These are phyloP conservation scores for Myzus persicae DNA, from an alignment of 1,140 invertebrate genomes.

Conservation along the genomic window DNA sequence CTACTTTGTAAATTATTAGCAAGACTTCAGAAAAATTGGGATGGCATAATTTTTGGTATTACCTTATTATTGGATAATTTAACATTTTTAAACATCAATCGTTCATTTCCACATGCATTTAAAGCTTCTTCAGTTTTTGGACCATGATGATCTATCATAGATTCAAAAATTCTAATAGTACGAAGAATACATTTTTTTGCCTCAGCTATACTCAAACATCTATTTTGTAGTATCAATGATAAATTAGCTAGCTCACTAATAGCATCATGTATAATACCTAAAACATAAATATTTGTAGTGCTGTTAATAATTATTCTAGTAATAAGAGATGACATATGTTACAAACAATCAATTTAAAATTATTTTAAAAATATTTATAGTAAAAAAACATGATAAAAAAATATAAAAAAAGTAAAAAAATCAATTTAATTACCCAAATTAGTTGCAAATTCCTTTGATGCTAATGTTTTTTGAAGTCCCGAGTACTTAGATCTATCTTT, in stretches of 20 bases:
- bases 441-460: conserved; percentile 13
- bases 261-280: conserved; percentile 1
- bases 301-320: too few relatives aligned
- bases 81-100: background rate
- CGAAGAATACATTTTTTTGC: background rate
- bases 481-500: background rate
- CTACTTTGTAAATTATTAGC: background rate
- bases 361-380: too few relatives aligned
- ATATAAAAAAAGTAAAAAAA: background rate
- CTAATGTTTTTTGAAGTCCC: background rate
- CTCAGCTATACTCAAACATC: background rate
- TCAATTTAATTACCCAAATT: background rate
- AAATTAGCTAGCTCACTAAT: background rate
- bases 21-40: background rate
- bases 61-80: background rate
- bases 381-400: too few relatives aligned
- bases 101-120: background rate
- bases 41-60: background rate
- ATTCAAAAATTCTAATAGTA: conserved; percentile 37
- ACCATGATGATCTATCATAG: background rate
- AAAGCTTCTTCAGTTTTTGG: conserved; percentile 9
- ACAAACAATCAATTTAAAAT: too few relatives aligned
- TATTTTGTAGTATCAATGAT: background rate
- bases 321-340: too few relatives aligned
- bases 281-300: conserved; percentile 16